phyloP scores from a whole-genome alignment of 2,797 vertebrate genomes.

The Syngnathus rostellatus region DNA sequence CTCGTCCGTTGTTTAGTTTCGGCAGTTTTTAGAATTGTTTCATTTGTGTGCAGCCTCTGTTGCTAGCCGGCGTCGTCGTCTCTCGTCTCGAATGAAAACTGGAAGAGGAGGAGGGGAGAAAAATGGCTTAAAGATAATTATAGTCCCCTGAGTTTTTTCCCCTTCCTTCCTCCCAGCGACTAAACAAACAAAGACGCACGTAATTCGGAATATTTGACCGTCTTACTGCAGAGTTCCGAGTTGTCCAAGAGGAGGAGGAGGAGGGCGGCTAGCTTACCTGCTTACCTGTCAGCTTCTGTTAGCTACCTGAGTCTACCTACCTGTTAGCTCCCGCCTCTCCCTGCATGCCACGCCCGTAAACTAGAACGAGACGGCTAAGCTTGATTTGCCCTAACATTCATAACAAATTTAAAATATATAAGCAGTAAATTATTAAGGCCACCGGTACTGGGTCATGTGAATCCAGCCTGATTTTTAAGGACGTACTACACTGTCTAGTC shows the following conservation, averaged over 20 bases:
- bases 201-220: slow-evolving; percentile 1
- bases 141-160: slow-evolving; percentile 45
- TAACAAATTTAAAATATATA: background rate
- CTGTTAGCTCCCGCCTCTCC: slow-evolving; percentile 6
- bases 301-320: slow-evolving; percentile 37
- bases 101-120: background rate
- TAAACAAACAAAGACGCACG: slow-evolving; percentile 26
- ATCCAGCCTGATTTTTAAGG: background rate
- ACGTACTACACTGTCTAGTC: background rate
- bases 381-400: background rate
- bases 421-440: background rate
- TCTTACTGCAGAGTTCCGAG: background rate
- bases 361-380: background rate
- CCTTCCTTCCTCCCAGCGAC: slow-evolving; percentile 51
- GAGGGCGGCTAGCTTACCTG: slow-evolving; percentile 21
- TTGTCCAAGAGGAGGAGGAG: background rate
- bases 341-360: slow-evolving; percentile 57
- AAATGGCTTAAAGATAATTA: slow-evolving; percentile 45
- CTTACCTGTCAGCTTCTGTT: background rate
- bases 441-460: background rate
- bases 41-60: slow-evolving; percentile 8
- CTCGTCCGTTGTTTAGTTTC: background rate
- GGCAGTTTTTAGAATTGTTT: background rate
- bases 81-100: slow-evolving; percentile 4
- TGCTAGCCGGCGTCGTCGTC: background rate